These are phyloP conservation scores for Aplysina aerophoba DNA, from an alignment of 37 sponge, comb jelly and placozoan species.

Conservation along the genomic window DNA sequence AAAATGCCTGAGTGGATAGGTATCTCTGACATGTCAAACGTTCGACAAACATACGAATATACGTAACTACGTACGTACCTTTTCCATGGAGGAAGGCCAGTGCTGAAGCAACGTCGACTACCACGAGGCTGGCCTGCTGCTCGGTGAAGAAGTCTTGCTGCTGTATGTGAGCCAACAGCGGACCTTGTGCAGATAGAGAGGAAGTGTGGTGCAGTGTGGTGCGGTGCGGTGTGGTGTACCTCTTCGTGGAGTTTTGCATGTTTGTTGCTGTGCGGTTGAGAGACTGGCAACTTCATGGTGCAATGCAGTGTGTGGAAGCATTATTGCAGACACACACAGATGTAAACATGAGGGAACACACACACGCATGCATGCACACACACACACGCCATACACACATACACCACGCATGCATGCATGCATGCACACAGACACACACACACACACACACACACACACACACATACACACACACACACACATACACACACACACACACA, in stretches of 20 bases:
- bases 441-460: neutral
- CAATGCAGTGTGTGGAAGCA: too few relatives aligned
- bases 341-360: neutral
- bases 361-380: neutral
- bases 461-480: conserved; percentile 3
- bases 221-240: neutral
- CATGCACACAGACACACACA: conserved; percentile 25
- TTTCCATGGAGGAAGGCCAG: conserved; percentile 73
- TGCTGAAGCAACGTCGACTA: conserved; percentile 65
- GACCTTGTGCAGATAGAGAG: conserved; percentile 40
- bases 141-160: conserved; percentile 73
- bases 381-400: conserved; percentile 12
- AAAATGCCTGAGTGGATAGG: too few relatives aligned
- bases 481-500: conserved; percentile 35
- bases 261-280: conserved; percentile 20
- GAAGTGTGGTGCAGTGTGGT: neutral
- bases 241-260: conserved; percentile 11
- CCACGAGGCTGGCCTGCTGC: conserved; percentile 75
- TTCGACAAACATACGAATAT: too few relatives aligned
- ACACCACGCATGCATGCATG: neutral
- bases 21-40: too few relatives aligned
- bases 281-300: too few relatives aligned
- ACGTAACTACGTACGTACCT: conserved; percentile 32
- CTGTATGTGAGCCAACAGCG: conserved; percentile 74
- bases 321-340: too few relatives aligned